Evolutionary conservation across 2,797 vertebrate genomes (phyloP).

Genomic region (Octomys mimax): DNA sequence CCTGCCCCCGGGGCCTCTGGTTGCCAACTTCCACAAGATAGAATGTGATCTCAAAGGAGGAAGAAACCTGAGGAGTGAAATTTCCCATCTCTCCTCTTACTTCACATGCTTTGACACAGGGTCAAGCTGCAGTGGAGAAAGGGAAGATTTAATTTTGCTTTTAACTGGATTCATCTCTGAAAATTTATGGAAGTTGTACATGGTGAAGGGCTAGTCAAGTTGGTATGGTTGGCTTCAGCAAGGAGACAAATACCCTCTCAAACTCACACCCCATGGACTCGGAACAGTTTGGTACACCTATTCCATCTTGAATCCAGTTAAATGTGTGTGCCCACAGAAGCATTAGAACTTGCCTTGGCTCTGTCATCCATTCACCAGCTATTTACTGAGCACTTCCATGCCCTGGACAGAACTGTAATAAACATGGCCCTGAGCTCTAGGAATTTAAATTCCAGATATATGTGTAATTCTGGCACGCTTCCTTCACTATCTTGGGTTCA

Average conservation of each 20-base stretch:
- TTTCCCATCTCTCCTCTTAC: background rate
- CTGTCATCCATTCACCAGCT: background rate
- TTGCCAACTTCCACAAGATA: too few relatives aligned
- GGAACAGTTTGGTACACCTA: background rate
- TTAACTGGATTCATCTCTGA: background rate
- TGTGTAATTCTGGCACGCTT: background rate
- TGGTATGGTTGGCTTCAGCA: background rate
- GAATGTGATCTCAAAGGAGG: background rate
- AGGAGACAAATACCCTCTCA: background rate
- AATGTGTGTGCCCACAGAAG: background rate
- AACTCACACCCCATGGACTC: background rate
- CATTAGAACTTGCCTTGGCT: background rate
- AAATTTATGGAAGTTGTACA: background rate
- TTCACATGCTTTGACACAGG: background rate
- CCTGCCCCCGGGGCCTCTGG: background rate
- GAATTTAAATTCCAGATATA: background rate
- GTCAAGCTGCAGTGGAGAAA: background rate
- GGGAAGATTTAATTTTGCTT: background rate
- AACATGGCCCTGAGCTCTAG: background rate
- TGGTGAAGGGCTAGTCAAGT: background rate
- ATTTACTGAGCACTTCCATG: background rate
- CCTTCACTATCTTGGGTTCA: background rate
- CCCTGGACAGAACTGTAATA: background rate
- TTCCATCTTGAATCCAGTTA: background rate
- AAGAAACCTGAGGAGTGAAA: background rate